Base-by-base conservation (phyloP, 2,797 vertebrate species). In the Lycodopsis pacificus region DNA sequence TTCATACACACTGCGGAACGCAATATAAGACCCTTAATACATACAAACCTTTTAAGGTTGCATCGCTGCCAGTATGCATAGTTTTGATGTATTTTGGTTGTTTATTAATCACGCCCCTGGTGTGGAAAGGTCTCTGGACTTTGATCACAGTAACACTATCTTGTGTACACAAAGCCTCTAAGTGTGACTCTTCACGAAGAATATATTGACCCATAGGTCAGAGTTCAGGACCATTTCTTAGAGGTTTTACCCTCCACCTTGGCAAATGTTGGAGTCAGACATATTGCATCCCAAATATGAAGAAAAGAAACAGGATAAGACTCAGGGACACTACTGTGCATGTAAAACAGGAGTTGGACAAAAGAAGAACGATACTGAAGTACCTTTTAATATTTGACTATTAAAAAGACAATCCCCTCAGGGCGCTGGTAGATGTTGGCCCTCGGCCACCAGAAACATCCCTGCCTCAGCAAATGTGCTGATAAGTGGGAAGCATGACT, bases 401-500 rank as follows among this genome's bases (percentile, higher is more conserved):
- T 46, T 11, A 20, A 27, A 22, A 13, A n/a, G 25, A 51, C 12
- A 5, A 3, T 38, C 17, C 8, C 36, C 10, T 70, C 2, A 34
- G 40, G 27, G 8, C 5, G 5, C 40, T 2, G 9, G 44, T 20
- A 19, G 3, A 73, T 36, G 36, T 67, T 34, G 59, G 57, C 2
- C 71, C 27, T 46, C 19, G 2, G 46, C 57, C 40, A 19, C 25
- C 36, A 63, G 15, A 71, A 38, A 32, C 1, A 25, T 51, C 40
- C n/a, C 4, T 34, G 14, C 19, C 7, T 53, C 40, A 44, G 58
- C 53, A 65, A 58, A 61, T 40, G 51, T 30, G 34, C 3, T 44
- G n/a, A 44, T 62, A 44, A 79, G 64, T 48, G 2, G 58, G 56
- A 67, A 44, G 48, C 53, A 63, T 73, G 48, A 73, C 61, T 59